Percentiles rank a stretch among this genome's conserved stretches.
These are phyloP conservation scores for rabbit (Oryctolagus cuniculus) DNA, from an alignment of 2,113 vertebrate genomes.

Conservation along the genomic window DNA sequence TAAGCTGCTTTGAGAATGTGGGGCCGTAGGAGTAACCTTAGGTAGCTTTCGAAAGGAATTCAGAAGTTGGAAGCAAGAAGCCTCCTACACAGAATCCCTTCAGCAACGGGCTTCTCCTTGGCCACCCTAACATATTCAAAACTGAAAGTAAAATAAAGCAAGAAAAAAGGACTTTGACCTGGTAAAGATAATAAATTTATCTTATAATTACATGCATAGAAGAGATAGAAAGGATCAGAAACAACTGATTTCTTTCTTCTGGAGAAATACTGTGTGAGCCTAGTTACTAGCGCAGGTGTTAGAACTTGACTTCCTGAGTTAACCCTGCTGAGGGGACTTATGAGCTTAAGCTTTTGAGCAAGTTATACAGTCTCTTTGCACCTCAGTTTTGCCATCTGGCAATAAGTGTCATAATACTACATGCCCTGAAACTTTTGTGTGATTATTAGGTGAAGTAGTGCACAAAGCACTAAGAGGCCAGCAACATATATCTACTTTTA, in stretches of 20 bases:
- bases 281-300: too few species aligned
- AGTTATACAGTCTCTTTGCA: too few species aligned
- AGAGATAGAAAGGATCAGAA: background rate
- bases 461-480: too few species aligned
- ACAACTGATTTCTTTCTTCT: background rate
- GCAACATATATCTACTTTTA: too few species aligned
- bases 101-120: background rate
- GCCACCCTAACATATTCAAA: background rate
- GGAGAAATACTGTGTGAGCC: background rate
- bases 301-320: too few species aligned
- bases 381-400: too few species aligned
- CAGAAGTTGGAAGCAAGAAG: background rate
- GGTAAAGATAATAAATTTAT: background rate
- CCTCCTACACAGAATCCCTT: background rate
- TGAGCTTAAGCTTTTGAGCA: too few species aligned
- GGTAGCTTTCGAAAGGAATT: background rate
- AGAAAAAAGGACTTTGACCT: conserved; percentile 9
- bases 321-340: too few species aligned
- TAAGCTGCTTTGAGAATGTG: background rate
- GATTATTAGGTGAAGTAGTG: too few species aligned
- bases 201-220: background rate
- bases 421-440: too few species aligned
- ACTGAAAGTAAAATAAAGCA: conserved; percentile 22
- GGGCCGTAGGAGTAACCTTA: background rate
- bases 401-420: too few species aligned